Evolutionary conservation across 2,797 vertebrate species (phyloP).

Genomic region (Bradypus variegatus): DNA sequence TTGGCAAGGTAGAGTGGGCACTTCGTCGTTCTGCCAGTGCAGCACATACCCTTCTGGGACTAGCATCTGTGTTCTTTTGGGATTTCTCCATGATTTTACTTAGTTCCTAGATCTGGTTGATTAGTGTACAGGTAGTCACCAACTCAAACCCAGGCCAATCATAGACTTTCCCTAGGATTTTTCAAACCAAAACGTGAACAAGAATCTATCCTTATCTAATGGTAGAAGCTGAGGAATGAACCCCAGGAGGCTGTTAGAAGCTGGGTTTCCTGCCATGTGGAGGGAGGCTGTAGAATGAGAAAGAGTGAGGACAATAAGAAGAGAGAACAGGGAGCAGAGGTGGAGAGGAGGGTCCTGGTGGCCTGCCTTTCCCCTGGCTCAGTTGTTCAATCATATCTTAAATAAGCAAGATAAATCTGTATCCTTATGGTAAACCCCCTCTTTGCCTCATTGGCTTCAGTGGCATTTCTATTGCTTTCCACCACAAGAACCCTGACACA

Average conservation of each 20-base stretch:
- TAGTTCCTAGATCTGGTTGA: not conserved
- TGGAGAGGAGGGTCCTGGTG: not conserved
- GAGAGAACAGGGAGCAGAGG: not conserved
- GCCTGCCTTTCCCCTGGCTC: not conserved
- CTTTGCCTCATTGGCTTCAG: not conserved
- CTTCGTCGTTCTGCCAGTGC: not conserved
- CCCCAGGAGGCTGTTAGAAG: not conserved
- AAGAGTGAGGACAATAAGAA: not conserved
- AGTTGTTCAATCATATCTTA: not conserved
- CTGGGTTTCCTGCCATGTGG: not conserved
- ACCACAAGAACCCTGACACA: not conserved
- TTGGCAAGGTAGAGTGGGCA: not conserved
- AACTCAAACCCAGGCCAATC: not conserved
- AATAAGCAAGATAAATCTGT: not conserved
- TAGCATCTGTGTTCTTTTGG: not conserved
- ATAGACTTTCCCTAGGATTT: not conserved
- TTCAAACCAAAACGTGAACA: constrained; percentile 4
- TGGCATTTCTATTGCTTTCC: not conserved
- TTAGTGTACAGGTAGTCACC: not conserved
- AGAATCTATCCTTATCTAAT: not conserved
- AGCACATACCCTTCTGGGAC: not conserved
- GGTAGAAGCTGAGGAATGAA: not conserved
- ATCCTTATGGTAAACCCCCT: not conserved
- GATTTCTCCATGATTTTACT: not conserved
- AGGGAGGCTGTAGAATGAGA: not conserved